phyloP scores from a whole-genome alignment of 2,113 vertebrate species.

The Penelope pileata region DNA sequence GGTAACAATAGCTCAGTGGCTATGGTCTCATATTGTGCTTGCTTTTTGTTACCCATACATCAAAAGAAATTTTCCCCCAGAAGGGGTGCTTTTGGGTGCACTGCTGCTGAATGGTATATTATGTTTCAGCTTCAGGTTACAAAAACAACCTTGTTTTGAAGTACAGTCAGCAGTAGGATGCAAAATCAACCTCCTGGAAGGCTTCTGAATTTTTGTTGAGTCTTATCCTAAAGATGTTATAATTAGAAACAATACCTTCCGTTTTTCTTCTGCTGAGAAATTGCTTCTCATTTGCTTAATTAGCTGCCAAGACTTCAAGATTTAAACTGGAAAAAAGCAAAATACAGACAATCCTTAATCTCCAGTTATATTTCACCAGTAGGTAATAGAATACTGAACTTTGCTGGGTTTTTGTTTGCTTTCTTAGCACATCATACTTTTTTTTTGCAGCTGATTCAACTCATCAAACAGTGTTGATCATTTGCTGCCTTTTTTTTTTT shows the following conservation, averaged over 20 bases:
- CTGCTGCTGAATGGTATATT: slow-evolving; percentile 35
- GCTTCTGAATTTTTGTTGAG: slow-evolving; percentile 9
- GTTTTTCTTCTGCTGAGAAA: neutral
- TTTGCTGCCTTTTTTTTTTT: neutral
- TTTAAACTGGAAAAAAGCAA: slow-evolving; percentile 3
- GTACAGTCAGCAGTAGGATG: slow-evolving; percentile 20
- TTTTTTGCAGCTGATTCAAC: neutral
- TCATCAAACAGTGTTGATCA: neutral
- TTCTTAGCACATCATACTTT: neutral
- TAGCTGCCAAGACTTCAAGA: neutral
- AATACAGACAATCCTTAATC: neutral
- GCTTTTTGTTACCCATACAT: slow-evolving; percentile 52
- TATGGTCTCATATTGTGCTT: slow-evolving; percentile 50
- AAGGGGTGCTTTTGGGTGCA: slow-evolving; percentile 34
- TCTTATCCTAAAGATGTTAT: slow-evolving; percentile 20
- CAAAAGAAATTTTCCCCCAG: slow-evolving; percentile 59
- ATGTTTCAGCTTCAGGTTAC: slow-evolving; percentile 51
- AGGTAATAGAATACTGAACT: neutral
- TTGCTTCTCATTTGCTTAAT: slow-evolving; percentile 40
- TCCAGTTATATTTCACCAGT: neutral
- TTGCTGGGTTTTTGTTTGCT: neutral
- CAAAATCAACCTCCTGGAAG: slow-evolving; percentile 39
- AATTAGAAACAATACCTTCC: slow-evolving; percentile 15
- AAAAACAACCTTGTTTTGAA: slow-evolving; percentile 61
- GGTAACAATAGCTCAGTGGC: slow-evolving; percentile 58